Base-by-base conservation (phyloP, 2,797 vertebrate species). In the Sciaenops ocellatus region DNA sequence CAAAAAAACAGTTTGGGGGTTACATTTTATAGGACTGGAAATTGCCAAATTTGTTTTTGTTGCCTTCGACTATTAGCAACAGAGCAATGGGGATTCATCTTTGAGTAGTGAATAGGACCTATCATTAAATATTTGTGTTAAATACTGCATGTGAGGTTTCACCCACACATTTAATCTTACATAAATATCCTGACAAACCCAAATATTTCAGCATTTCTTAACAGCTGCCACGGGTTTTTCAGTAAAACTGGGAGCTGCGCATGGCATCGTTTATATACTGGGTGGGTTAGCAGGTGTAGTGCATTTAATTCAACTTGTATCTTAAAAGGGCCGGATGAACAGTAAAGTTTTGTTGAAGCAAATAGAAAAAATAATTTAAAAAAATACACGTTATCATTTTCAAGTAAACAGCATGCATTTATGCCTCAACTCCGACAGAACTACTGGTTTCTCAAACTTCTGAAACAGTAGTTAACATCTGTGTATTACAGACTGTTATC, bases 401-500 rank as follows among this genome's bases (percentile, higher is more conserved):
- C 52, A 71, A 68, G 67, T 73, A 48, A 84, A 83, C 69, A 63
- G n/a, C 78, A 87, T 86, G 80, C 80, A 48, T 24, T 54, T 60
- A 72, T 59, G 73, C 59, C 44, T 76, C 12, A 24, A 56, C 47
- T 72, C 48, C 55, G 68, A 67, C 66, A 70, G 54, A 74, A 57
- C 47, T 18, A 75, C 50, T 67, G 51, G 26, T 69, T 63, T 74
- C 71, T 82, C 76, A 67, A 28, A 55, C 24, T 0, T 80, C 38
- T 76, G 41, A 28, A 78, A 77, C 67, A 77, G 65, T 52, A 78
- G n/a, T 66, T 50, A 57, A 80, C 65, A 74, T 73, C 61, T 83
- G 73, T 57, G 66, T 69, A 22, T 69, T n/a, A 12, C 28, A 41
- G 54, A 74, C 55, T 41, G 67, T 34, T 51, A 55, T 70, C 69